Conservation (phyloP, 2,113 vertebrate genomes). For the Oreotrochilus melanogaster region DNA sequence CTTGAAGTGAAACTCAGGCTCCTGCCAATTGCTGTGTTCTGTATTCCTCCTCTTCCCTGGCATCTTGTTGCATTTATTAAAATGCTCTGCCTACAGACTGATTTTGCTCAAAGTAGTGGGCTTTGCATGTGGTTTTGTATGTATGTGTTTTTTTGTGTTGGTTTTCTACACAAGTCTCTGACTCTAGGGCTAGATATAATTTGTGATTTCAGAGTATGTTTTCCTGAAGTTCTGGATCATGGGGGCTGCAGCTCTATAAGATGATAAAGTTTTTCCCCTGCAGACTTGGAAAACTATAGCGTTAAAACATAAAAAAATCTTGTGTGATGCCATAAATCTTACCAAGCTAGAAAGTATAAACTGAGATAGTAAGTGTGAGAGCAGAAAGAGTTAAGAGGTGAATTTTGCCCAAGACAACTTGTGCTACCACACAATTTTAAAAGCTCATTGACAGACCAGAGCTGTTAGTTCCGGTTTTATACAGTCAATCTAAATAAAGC, state of each 20-base stretch:
- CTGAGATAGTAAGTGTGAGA: background rate
- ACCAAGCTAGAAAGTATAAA: background rate
- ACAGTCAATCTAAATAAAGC: background rate
- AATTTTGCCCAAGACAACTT: background rate
- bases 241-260: background rate
- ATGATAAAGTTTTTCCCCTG: background rate
- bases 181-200: background rate
- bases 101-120: background rate
- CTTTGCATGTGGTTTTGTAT: background rate
- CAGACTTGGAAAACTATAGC: background rate
- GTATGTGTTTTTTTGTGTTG: background rate
- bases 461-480: slow-evolving; percentile 3
- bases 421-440: background rate
- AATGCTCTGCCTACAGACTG: background rate
- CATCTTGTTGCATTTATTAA: background rate
- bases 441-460: background rate
- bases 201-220: background rate
- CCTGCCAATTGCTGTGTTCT: background rate
- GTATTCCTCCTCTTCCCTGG: background rate
- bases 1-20: background rate
- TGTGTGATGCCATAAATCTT: background rate
- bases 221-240: background rate
- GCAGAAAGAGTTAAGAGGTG: background rate
- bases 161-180: background rate
- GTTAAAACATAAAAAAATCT: background rate